These are phyloP conservation scores for Scomber scombrus DNA, from an alignment of 2,113 vertebrate species.

Conservation along the genomic window DNA sequence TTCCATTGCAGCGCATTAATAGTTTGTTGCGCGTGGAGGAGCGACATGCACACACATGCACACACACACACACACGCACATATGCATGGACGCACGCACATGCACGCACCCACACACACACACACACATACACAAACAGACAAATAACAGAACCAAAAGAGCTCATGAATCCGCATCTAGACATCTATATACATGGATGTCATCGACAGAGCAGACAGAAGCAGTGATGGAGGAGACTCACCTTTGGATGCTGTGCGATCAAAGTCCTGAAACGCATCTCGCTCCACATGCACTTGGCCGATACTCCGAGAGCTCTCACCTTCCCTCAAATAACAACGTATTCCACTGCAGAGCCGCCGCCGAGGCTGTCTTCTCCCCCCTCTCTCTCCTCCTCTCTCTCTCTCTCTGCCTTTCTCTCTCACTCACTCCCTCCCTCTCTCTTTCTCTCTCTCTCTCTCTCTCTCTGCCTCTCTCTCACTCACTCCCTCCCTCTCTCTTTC, in stretches of 20 bases:
- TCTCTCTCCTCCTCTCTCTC: slow-evolving; percentile 22
- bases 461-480: too few species aligned
- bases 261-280: slow-evolving; percentile 37
- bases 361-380: slow-evolving; percentile 59
- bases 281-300: slow-evolving; percentile 27
- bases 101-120: background rate
- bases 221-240: slow-evolving; percentile 14
- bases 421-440: slow-evolving; percentile 36
- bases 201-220: background rate
- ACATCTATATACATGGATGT: slow-evolving; percentile 21
- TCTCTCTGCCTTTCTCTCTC: slow-evolving; percentile 33
- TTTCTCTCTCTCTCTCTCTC: slow-evolving; percentile 56
- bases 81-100: background rate
- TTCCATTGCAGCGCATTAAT: slow-evolving; percentile 35
- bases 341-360: slow-evolving; percentile 81
- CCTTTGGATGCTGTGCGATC: slow-evolving; percentile 35
- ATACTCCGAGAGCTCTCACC: slow-evolving; percentile 62
- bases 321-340: slow-evolving; percentile 68
- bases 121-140: background rate
- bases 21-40: slow-evolving; percentile 57
- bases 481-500: slow-evolving; percentile 46
- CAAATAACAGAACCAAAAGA: background rate
- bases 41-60: slow-evolving; percentile 26
- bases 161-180: slow-evolving; percentile 9
- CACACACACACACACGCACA: background rate